phyloP scores from a whole-genome alignment of 2,797 vertebrate species.

The Fringilla coelebs region DNA sequence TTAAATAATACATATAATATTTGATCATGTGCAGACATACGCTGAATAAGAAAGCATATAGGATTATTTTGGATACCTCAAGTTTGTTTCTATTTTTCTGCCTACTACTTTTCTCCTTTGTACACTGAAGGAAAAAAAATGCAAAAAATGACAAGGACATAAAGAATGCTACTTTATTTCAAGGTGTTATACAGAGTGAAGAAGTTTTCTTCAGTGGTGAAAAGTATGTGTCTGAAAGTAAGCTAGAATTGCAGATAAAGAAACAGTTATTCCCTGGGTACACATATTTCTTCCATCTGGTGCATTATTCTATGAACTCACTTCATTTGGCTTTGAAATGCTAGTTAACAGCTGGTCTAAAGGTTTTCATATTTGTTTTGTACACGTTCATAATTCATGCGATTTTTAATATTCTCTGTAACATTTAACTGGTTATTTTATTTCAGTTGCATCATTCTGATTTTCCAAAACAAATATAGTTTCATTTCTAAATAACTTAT shows the following conservation, averaged over 20 bases:
- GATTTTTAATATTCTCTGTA: constrained; percentile 48
- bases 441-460: not conserved
- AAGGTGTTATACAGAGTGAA: not conserved
- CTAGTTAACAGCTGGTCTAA: constrained; percentile 76
- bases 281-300: constrained; percentile 78
- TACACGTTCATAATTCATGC: constrained; percentile 24
- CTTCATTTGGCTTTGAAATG: constrained; percentile 76
- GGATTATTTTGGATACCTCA: not conserved
- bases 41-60: not conserved
- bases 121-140: not conserved
- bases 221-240: not conserved
- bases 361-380: constrained; percentile 72
- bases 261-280: constrained; percentile 64
- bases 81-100: not conserved
- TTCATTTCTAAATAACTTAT: not conserved
- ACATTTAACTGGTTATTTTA: constrained; percentile 17
- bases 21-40: not conserved
- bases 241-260: constrained; percentile 50
- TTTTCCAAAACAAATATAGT: not conserved
- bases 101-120: not conserved
- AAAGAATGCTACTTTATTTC: not conserved
- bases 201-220: not conserved
- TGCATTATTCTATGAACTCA: constrained; percentile 74
- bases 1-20: not conserved
- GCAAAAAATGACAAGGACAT: not conserved